A percentile compares a stretch with the other conserved stretches of the same genome.
Conservation (phyloP, 2,113 vertebrate species). For the Turnix velox region DNA sequence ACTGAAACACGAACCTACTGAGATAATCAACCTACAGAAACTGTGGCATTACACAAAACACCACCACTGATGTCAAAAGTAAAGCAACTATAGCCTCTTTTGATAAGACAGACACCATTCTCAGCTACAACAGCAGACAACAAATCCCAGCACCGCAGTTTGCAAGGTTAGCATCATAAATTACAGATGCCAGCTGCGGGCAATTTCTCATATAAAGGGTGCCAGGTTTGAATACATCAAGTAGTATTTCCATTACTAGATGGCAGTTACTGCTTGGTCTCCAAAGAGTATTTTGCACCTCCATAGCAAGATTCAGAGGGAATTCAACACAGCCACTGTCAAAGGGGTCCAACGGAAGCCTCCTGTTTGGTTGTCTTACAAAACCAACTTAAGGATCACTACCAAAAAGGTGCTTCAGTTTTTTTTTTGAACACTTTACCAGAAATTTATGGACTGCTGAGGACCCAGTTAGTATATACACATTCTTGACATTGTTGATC, state of each 20-base stretch:
- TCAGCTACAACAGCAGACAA: background rate
- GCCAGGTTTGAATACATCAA: background rate
- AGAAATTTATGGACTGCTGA: background rate
- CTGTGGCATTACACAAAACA: background rate
- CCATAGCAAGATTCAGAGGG: background rate
- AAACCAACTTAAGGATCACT: background rate
- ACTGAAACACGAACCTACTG: background rate
- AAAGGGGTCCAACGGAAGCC: background rate
- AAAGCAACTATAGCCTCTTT: background rate
- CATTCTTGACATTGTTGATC: background rate
- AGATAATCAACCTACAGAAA: background rate
- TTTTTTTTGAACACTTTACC: background rate
- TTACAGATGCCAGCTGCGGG: background rate
- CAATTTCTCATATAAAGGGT: background rate
- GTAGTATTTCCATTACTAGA: background rate
- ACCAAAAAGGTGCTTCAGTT: background rate
- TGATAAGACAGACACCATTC: background rate
- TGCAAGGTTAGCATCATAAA: background rate
- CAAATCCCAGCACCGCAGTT: background rate
- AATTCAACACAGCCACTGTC: background rate
- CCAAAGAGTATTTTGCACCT: background rate
- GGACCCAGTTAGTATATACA: background rate
- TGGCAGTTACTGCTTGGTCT: background rate
- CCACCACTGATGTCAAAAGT: background rate
- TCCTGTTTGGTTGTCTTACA: background rate